Percentiles rank a stretch among this genome's conserved stretches.
Evolutionary conservation across 2,113 vertebrate species (phyloP).

Genomic region (Mandrillus leucophaeus): DNA sequence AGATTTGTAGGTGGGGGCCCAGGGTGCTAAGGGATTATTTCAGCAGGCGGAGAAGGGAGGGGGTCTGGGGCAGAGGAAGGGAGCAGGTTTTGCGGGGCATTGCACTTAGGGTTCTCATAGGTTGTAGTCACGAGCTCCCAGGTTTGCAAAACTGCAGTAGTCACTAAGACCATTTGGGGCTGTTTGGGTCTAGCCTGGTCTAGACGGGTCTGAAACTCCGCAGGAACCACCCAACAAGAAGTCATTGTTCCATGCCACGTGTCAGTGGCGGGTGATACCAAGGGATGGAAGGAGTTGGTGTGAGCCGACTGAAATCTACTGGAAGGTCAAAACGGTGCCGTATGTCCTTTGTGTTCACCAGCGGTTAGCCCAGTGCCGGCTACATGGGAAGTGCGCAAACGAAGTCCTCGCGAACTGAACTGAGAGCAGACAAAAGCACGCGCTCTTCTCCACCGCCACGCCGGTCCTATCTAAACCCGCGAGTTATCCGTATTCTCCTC

Average conservation of each 20-base stretch:
- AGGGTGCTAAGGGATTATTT: not conserved
- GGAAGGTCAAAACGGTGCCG: not conserved
- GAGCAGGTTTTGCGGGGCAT: not conserved
- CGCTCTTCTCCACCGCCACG: not conserved
- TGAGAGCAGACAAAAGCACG: constrained; percentile 54
- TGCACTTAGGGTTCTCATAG: not conserved
- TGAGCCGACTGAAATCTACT: not conserved
- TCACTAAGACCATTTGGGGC: not conserved
- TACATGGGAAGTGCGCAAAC: not conserved
- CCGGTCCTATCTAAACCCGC: not conserved
- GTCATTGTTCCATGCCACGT: not conserved
- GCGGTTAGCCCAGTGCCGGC: not conserved
- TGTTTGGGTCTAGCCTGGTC: not conserved
- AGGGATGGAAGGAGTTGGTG: not conserved
- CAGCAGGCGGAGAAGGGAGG: not conserved
- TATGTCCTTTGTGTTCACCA: not conserved
- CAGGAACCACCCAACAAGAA: not conserved
- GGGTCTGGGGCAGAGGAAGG: not conserved
- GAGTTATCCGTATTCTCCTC: not conserved
- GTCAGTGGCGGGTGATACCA: not conserved
- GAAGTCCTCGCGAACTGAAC: not conserved
- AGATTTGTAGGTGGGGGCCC: not conserved
- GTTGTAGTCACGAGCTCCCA: not conserved
- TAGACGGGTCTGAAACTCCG: not conserved
- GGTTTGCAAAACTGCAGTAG: not conserved